Evolutionary conservation across 2,113 vertebrate genomes (phyloP).

Genomic region (Calcarius ornatus): DNA sequence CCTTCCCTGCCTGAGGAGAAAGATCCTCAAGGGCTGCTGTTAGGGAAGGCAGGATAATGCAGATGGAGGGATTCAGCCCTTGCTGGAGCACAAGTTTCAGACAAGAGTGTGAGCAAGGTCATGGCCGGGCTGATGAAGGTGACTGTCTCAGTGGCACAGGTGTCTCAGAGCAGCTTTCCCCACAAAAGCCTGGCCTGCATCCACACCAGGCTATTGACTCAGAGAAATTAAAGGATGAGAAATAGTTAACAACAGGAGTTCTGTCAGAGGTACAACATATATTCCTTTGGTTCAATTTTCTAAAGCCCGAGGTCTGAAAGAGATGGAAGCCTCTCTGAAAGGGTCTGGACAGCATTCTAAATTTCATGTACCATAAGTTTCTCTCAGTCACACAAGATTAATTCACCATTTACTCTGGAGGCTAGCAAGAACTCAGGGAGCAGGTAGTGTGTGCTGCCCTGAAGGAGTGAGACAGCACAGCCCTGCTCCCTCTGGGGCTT

Average conservation of each 20-base stretch:
- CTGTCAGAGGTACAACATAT: conserved; percentile 46
- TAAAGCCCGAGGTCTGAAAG: conserved; percentile 57
- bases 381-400: conserved; percentile 64
- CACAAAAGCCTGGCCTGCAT: neutral
- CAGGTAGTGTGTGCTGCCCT: neutral
- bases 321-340: conserved; percentile 62
- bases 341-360: conserved; percentile 61
- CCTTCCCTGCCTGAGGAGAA: neutral
- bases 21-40: neutral
- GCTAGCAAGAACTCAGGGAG: neutral
- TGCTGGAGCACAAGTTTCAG: neutral
- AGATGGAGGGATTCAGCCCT: neutral
- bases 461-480: neutral
- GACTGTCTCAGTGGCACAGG: neutral
- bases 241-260: conserved; percentile 47
- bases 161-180: neutral
- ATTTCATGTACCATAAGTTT: conserved; percentile 59
- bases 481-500: conserved; percentile 22
- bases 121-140: neutral
- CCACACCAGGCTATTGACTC: neutral
- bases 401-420: conserved; percentile 52
- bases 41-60: neutral
- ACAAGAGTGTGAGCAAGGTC: neutral
- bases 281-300: conserved; percentile 61
- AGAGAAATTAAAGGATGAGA: conserved; percentile 33